phyloP scores from a whole-genome alignment of 2,888 invertebrate species.

The Apoda limacodes region DNA sequence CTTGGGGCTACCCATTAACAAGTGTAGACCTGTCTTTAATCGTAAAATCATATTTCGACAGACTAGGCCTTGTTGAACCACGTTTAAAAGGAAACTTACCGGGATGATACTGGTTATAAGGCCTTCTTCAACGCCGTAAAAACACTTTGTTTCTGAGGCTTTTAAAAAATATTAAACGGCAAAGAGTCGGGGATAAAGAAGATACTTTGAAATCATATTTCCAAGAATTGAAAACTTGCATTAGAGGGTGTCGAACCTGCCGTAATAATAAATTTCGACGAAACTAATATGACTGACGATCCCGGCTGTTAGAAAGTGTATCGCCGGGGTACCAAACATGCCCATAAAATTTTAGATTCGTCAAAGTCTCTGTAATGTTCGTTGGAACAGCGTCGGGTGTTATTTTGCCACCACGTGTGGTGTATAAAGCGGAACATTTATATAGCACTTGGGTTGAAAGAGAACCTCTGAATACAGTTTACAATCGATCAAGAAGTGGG shows the following conservation, averaged over 20 bases:
- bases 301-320: conserved; percentile 7
- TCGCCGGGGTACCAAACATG: too few relatives aligned
- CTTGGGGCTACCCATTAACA: conserved; percentile 6
- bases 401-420: conserved; percentile 11
- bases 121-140: background rate
- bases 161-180: too few relatives aligned
- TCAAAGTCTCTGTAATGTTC: conserved; percentile 14
- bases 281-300: conserved; percentile 10
- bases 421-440: conserved; percentile 8
- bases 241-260: too few relatives aligned
- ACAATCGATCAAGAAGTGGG: conserved; percentile 9
- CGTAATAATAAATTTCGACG: conserved; percentile 10
- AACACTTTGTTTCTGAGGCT: too few relatives aligned
- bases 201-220: too few relatives aligned
- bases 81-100: conserved; percentile 4
- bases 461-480: conserved; percentile 8
- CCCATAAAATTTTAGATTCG: conserved; percentile 6
- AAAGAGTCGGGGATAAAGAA: too few relatives aligned
- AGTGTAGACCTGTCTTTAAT: conserved; percentile 4
- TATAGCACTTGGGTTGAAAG: conserved; percentile 10
- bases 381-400: conserved; percentile 9
- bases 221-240: too few relatives aligned
- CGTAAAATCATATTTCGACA: conserved; percentile 3
- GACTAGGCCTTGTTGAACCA: conserved; percentile 3
- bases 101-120: background rate